Base-by-base conservation (phyloP, 2,113 vertebrate genomes). In the Philantomba maxwellii region DNA sequence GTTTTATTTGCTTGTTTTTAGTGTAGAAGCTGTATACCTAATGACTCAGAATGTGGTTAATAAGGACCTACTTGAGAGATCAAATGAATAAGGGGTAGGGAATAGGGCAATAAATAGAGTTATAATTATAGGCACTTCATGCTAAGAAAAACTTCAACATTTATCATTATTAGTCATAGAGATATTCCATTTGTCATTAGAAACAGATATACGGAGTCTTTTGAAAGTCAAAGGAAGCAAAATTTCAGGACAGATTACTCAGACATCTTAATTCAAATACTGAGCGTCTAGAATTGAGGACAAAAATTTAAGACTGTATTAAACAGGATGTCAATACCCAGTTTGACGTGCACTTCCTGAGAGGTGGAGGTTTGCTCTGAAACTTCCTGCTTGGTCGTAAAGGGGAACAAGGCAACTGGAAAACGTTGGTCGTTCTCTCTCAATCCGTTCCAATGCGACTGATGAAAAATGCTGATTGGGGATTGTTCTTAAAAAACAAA, bases 351-450 rank as follows among this genome's bases (percentile, higher is more conserved):
- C 93, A 88, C 88, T 97, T 97, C 96, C 97, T 97, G 97, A 97
- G 95, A 96, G 91, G 96, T 45, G 49, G 95, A 91, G 95, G 93
- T 88, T 89, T 92, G 85, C 70, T 92, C 36, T 80, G 94, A 97
- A 97, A 96, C 96, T 97, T 97, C 97, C 97, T 97, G 96, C 95
- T 97, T 57, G 70, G 92, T 97, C 84, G 93, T 81, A 97, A 96
- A 66, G 78, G 82, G 88, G 85, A 97, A 86, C 33, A 55, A 85
- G 64, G 60, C 75, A 91, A 70, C 53, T 94, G 93, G 92, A 96
- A 95, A 84, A 96, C 93, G 49, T 92, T 75, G 81, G 75, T 94
- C 51, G 83, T 12, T 58, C 60, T 95, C 36, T 95, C 49, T 96
- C 75, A 62, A 9, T 60, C 64, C 51, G 80, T 64, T 95, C 87